Base-by-base conservation (phyloP, 2,113 vertebrate species). In the Zosterops japonicus region DNA sequence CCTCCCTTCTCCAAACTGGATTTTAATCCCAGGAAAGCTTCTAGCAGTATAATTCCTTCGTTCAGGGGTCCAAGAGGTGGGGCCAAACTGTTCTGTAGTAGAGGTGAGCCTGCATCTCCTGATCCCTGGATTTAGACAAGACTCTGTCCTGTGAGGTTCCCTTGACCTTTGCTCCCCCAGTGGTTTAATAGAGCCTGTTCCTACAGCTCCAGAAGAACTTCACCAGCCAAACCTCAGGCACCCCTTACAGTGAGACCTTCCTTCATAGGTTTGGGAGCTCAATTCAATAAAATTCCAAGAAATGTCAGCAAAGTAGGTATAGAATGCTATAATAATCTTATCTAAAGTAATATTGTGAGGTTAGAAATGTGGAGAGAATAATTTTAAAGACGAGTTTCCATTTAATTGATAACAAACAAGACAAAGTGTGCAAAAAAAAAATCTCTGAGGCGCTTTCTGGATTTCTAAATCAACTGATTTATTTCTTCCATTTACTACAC, bases 101-200 rank as follows among this genome's bases (percentile, higher is more conserved):
- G 31, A 61, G 46, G 8, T 74, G 12, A 55, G 14, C 22, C 59
- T 80, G 33, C 56, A 59, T 71, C 52, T 77, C 60, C 29, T 39
- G 22, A n/a, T 81, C 24, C 9, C 28, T 41, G 19, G 4, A 20
- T 15, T 27, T 42, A 9, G 2, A 46, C 23, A 70, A 27, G 42
- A 60, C 24, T 61, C 31, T 27, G 9, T 68, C 13, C 53, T 35
- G 6, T 12, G 78, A 19, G 27, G 3, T 42, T 69, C 24, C 9
- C 24, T 76, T 4, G 2, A 6, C 0, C 0, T 61, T 64, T 91
- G 20, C 39, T 81, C 82, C 39, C 25, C 14, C 60, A 21, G 0
- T 50, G 46, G 25, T 70, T 89, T 33, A 24, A 36, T 1, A 23
- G 18, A 56, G 23, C 28, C 35, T 31, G 6, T 55, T 81, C 33